phyloP scores from a whole-genome alignment of 2,797 vertebrate genomes.

The Huso huso region DNA sequence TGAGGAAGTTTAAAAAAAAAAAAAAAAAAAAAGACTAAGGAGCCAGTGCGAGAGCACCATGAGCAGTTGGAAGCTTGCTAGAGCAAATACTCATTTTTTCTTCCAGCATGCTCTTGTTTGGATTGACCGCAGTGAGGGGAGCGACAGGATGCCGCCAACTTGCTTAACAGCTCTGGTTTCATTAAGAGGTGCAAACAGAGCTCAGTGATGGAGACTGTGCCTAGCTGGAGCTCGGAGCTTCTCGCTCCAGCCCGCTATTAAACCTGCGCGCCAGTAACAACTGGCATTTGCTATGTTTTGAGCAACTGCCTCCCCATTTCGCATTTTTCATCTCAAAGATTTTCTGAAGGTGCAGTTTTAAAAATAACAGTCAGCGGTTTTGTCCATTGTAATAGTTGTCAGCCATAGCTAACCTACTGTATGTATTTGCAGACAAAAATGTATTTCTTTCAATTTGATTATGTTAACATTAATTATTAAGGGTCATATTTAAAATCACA shows the following conservation, averaged over 20 bases:
- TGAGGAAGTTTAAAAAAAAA: conserved; percentile 57
- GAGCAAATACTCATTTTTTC: conserved; percentile 6
- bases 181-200: conserved; percentile 63
- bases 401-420: background rate
- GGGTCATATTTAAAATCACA: too few relatives aligned
- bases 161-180: conserved; percentile 37
- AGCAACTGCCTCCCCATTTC: conserved; percentile 42
- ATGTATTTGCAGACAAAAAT: background rate
- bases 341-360: conserved; percentile 22
- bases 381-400: background rate
- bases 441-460: too few relatives aligned
- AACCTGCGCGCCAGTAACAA: conserved; percentile 60
- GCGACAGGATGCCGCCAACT: conserved; percentile 52
- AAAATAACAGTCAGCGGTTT: conserved; percentile 20
- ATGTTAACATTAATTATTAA: too few relatives aligned
- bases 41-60: conserved; percentile 20
- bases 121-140: conserved; percentile 35
- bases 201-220: conserved; percentile 28
- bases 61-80: conserved; percentile 25
- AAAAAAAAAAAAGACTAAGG: conserved; percentile 21
- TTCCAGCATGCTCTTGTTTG: conserved; percentile 14
- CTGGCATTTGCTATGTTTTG: conserved; percentile 49
- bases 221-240: conserved; percentile 53
- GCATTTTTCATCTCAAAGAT: conserved; percentile 40
- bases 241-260: conserved; percentile 59